Conservation (phyloP, 2,797 vertebrate genomes). For the Poecilia gillii region DNA sequence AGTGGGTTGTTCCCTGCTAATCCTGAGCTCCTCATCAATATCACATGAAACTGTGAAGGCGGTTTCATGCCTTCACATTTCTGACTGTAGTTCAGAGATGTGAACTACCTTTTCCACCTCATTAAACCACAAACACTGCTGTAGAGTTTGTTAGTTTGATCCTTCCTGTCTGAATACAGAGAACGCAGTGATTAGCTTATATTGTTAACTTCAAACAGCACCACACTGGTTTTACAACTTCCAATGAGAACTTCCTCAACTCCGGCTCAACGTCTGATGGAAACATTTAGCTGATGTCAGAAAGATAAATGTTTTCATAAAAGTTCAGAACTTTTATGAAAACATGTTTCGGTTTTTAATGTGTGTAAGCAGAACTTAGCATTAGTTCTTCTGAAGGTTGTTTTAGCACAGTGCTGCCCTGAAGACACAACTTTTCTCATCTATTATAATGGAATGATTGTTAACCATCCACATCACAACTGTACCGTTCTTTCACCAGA, state of each 20-base stretch:
- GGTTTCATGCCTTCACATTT: no score
- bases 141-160: not conserved
- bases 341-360: not conserved
- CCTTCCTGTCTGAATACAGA: not conserved
- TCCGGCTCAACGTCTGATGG: not conserved
- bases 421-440: conserved; percentile 11
- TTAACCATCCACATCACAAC: conserved; percentile 46
- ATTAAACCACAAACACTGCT: not conserved
- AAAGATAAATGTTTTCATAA: not conserved
- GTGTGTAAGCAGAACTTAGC: not conserved
- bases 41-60: not conserved
- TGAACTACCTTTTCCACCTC: not conserved
- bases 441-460: conserved; percentile 42
- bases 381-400: not conserved
- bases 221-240: not conserved
- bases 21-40: not conserved
- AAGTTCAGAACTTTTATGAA: not conserved
- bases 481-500: conserved; percentile 37
- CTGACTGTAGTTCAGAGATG: no score
- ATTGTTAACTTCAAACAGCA: not conserved
- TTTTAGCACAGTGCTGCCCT: not conserved
- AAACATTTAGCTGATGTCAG: conserved; percentile 1
- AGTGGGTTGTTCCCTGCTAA: not conserved
- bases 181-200: not conserved
- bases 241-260: not conserved